These are phyloP conservation scores for Phalangium opilio DNA, from an alignment of 2,888 invertebrate species.

Conservation along the genomic window DNA sequence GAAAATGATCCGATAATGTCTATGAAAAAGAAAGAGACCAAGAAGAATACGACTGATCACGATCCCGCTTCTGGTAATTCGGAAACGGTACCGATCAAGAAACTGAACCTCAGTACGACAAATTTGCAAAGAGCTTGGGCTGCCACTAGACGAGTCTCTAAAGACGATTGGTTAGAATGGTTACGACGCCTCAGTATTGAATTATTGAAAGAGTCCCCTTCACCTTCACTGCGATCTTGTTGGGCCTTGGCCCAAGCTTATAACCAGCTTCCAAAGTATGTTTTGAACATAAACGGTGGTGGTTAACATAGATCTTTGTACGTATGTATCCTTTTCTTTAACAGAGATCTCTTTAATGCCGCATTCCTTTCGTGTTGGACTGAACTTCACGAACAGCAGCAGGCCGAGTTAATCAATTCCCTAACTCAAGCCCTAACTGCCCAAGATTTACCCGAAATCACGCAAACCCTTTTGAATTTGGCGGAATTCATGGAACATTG, in stretches of 20 bases:
- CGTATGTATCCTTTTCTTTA: slow-evolving; percentile 3
- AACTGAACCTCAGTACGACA: slow-evolving; percentile 60
- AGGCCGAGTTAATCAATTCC: slow-evolving; percentile 60
- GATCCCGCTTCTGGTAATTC: slow-evolving; percentile 40
- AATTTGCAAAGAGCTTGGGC: slow-evolving; percentile 77
- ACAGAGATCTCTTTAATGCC: slow-evolving; percentile 85
- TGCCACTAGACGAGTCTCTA: slow-evolving; percentile 78
- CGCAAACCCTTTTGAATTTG: slow-evolving; percentile 87
- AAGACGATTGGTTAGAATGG: slow-evolving; percentile 99
- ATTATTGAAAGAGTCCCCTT: slow-evolving; percentile 83
- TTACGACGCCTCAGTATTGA: slow-evolving; percentile 77
- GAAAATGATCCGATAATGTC: slow-evolving; percentile 50
- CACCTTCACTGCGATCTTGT: slow-evolving; percentile 84
- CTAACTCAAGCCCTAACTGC: slow-evolving; percentile 78
- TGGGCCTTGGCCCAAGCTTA: slow-evolving; percentile 83
- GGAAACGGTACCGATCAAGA: slow-evolving; percentile 38
- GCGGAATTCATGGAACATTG: slow-evolving; percentile 99
- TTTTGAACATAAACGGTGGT: background rate
- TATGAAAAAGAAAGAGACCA: slow-evolving; percentile 42
- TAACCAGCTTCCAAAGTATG: slow-evolving; percentile 62
- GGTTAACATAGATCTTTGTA: background rate
- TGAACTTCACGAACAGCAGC: slow-evolving; percentile 61
- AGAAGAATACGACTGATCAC: slow-evolving; percentile 55
- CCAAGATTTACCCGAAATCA: slow-evolving; percentile 86
- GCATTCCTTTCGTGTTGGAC: slow-evolving; percentile 99